phyloP scores from a whole-genome alignment of 1,140 invertebrate species.

The Drosophila saltans region DNA sequence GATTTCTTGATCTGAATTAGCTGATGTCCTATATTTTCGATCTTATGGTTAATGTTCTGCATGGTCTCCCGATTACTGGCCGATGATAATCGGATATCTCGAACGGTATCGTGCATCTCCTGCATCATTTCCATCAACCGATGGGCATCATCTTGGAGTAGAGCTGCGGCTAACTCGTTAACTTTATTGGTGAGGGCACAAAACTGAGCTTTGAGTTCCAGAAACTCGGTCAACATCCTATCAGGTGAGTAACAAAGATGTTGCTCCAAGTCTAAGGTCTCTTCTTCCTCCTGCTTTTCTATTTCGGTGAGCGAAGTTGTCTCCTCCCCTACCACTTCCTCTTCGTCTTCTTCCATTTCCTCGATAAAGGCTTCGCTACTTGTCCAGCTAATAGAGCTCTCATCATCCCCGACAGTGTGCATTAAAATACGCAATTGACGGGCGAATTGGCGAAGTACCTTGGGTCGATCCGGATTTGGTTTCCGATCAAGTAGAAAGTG shows the following conservation, averaged over 20 bases:
- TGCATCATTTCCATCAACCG: slow-evolving; percentile 48
- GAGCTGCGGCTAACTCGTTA: slow-evolving; percentile 60
- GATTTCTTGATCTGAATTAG: slow-evolving; percentile 40
- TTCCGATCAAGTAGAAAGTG: slow-evolving; percentile 63
- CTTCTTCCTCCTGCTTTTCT: slow-evolving; percentile 51
- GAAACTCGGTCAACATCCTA: slow-evolving; percentile 58
- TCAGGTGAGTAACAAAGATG: slow-evolving; percentile 68
- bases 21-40: slow-evolving; percentile 26
- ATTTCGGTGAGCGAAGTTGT: slow-evolving; percentile 25
- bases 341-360: slow-evolving; percentile 44
- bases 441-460: slow-evolving; percentile 49
- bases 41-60: slow-evolving; percentile 20
- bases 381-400: slow-evolving; percentile 61
- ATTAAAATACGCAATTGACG: slow-evolving; percentile 56
- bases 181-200: slow-evolving; percentile 69
- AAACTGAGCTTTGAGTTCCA: slow-evolving; percentile 68
- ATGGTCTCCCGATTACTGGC: slow-evolving; percentile 37
- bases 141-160: slow-evolving; percentile 63
- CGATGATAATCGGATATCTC: slow-evolving; percentile 44
- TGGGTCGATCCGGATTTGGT: slow-evolving; percentile 45
- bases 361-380: slow-evolving; percentile 31
- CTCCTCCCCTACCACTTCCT: slow-evolving; percentile 16
- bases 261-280: slow-evolving; percentile 50
- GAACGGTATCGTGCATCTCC: slow-evolving; percentile 52
- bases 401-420: slow-evolving; percentile 24